Percentiles rank a stretch among this genome's conserved stretches.
These are phyloP conservation scores for Antitype chi DNA, from an alignment of 2,888 invertebrate genomes.

Conservation along the genomic window DNA sequence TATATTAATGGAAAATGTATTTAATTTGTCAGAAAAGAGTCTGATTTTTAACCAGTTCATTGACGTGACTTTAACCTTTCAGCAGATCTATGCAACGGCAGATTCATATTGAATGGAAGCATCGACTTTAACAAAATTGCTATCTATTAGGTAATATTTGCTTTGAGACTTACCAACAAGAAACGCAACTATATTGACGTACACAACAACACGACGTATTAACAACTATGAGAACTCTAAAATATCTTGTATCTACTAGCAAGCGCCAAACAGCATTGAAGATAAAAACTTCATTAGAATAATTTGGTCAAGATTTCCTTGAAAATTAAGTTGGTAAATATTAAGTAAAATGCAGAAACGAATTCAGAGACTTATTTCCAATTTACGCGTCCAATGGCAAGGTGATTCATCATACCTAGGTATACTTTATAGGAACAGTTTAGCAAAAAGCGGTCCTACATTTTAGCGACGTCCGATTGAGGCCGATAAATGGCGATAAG, in stretches of 20 bases:
- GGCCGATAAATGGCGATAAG: conserved; percentile 34
- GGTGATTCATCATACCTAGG: not conserved
- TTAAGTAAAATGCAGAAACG: conserved; percentile 1
- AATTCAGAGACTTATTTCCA: conserved; percentile 12
- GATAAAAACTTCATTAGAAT: conserved; percentile 25
- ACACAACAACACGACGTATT: not conserved
- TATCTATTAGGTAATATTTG: not conserved
- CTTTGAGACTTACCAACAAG: conserved; percentile 28
- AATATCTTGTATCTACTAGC: not conserved
- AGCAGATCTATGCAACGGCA: not conserved
- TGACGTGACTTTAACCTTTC: conserved; percentile 8
- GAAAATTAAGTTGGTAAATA: conserved; percentile 15
- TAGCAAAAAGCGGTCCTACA: not conserved
- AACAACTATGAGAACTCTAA: conserved; percentile 24
- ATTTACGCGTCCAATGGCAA: not conserved
- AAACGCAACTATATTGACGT: conserved; percentile 8
- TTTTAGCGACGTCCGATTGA: conserved; percentile 1
- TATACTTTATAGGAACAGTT: not conserved
- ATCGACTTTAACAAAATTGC: not conserved
- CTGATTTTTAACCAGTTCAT: not conserved
- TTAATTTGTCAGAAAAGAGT: not conserved
- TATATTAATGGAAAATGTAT: not conserved
- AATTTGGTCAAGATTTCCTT: conserved; percentile 34
- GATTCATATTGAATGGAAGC: not conserved
- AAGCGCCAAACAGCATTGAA: conserved; percentile 10